A percentile compares a stretch with the other conserved stretches of the same genome.
phyloP scores from a whole-genome alignment of 2,113 vertebrate genomes.

The Oceanites oceanicus region DNA sequence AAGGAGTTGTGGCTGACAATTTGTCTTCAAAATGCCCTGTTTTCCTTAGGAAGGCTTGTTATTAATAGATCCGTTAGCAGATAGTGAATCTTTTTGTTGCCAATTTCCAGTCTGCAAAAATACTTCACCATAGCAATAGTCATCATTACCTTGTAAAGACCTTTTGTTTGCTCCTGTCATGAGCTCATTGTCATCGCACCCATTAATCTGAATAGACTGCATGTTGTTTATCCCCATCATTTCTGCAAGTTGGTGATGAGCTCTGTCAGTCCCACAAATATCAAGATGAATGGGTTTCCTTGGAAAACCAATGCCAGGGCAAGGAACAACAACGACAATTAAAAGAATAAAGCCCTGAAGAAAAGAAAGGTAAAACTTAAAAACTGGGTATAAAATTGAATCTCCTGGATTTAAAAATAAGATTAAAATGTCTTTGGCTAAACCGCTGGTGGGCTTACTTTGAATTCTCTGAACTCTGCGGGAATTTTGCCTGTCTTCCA shows the following conservation, averaged over 20 bases:
- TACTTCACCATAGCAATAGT: not conserved
- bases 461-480: not conserved
- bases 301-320: not conserved
- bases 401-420: not conserved
- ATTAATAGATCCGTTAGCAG: constrained; percentile 22
- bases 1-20: not conserved
- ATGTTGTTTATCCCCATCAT: constrained; percentile 28
- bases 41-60: constrained; percentile 12
- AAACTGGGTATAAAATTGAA: not conserved
- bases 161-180: constrained; percentile 9
- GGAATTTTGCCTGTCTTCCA: not conserved
- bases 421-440: not conserved
- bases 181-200: not conserved
- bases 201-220: constrained; percentile 40
- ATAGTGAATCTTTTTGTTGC: constrained; percentile 10
- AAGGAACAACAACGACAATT: not conserved
- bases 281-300: not conserved
- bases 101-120: constrained; percentile 31
- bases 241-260: constrained; percentile 31
- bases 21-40: constrained; percentile 24
- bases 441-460: not conserved
- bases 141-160: not conserved
- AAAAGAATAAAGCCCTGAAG: not conserved
- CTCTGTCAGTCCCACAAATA: not conserved
- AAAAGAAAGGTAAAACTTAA: not conserved